Evolutionary conservation across 2,113 vertebrate genomes (phyloP), one percentile per base, ranked within the genome.

Genomic region (Eubucco bourcierii): DNA sequence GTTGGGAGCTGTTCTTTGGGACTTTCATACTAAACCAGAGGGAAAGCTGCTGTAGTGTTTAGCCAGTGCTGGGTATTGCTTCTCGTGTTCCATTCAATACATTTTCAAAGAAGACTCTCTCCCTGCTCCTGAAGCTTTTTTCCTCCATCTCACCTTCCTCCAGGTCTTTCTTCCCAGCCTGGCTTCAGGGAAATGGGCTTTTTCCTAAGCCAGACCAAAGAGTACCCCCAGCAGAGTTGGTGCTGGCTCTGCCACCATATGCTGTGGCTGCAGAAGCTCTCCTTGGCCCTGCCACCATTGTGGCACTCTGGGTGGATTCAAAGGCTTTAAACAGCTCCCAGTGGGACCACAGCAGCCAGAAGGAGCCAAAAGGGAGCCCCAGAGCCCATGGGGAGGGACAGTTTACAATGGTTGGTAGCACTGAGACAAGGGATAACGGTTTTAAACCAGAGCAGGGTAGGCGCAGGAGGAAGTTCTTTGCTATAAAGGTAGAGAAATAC

Each of bases 81-180:
- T 97, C 97, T 96, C 97, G 97, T 97, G 97, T 95, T 97, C 97
- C 97, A 93, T 98, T 98, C 98, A 98, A 56, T 18, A 56, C 28
- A 98, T 95, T 96, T 96, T 94, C 41, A 80, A 94, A 93, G 92
- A 95, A 94, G 95, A 93, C 33, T 25, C 3, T 39, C 31, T 24
- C 44, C 33, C 20, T 33, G 65, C 9, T 2, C 5, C 55, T 47
- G 31, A 44, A 70, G 24, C 59, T 2, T 72, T 28, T 78, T 53
- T 29, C 46, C 20, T 70, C 2, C 25, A 33, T 4, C 74, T 71
- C 27, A 1, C 19, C 15, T 21, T 82, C 33, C 44, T 33, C 29
- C 17, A 33, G 25, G 10, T 60, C 50, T 55, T 28, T 28, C 47
- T 28, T 52, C 46, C 52, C 23, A 58, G 4, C 59, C 28, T 41